Conservation (phyloP, 2,888 invertebrate species). For the Aelia acuminata region DNA sequence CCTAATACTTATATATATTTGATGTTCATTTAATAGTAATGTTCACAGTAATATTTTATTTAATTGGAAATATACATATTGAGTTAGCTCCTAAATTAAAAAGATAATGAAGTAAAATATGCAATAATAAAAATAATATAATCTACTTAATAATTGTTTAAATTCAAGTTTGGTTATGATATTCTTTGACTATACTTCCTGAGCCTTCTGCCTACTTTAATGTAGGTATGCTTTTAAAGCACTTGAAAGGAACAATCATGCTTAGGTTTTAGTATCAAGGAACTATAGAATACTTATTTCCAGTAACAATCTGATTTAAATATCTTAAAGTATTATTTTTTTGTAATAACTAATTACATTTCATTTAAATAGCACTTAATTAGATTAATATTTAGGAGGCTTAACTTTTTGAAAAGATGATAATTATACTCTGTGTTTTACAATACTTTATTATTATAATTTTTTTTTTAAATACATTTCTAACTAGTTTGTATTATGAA, state of each 20-base stretch:
- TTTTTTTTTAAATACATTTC: neutral
- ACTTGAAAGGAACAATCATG: neutral
- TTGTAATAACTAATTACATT: neutral
- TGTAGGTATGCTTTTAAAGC: neutral
- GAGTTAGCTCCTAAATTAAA: too few relatives aligned
- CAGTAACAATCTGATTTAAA: neutral
- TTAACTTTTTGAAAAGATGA: neutral
- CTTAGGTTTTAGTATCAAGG: neutral
- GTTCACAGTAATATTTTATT: neutral
- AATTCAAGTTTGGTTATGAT: neutral
- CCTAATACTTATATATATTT: too few relatives aligned
- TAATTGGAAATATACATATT: neutral
- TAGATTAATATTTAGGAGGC: neutral
- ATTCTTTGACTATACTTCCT: neutral
- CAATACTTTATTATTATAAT: conserved; percentile 23
- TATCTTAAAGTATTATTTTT: neutral
- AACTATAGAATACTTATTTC: neutral
- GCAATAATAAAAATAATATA: too few relatives aligned
- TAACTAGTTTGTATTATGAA: neutral
- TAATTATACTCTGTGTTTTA: neutral
- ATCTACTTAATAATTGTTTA: neutral
- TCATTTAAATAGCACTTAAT: neutral
- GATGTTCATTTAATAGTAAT: too few relatives aligned
- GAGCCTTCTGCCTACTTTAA: neutral
- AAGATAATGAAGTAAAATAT: too few relatives aligned